Conservation (phyloP, 2,888 invertebrate species). For the Drosophila subquinaria region DNA sequence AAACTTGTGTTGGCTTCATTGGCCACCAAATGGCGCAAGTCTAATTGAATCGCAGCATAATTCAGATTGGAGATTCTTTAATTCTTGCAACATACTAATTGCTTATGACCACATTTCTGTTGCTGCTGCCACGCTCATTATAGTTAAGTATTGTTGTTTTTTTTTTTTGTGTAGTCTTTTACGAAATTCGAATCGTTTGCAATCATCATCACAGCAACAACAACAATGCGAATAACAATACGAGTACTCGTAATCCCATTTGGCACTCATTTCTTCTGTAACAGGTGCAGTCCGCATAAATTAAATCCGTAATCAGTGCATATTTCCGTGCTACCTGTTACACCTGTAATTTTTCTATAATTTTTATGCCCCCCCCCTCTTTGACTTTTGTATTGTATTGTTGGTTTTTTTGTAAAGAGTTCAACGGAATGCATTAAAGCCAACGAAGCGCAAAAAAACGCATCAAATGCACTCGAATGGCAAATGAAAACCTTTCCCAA, state of each 20-base stretch:
- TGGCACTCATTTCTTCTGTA: constrained; percentile 7
- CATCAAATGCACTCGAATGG: constrained; percentile 68
- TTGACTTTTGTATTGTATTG: constrained; percentile 15
- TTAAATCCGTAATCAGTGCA: constrained; percentile 64
- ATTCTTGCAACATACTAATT: constrained; percentile 64
- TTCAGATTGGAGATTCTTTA: constrained; percentile 45
- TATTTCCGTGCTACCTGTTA: constrained; percentile 57
- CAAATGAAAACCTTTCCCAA: constrained; percentile 53
- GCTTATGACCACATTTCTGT: constrained; percentile 21
- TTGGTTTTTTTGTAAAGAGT: constrained; percentile 18
- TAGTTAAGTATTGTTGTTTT: constrained; percentile 11
- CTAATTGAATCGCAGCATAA: constrained; percentile 63
- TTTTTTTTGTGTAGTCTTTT: background rate
- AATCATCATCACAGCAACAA: constrained; percentile 26
- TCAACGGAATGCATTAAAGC: constrained; percentile 57
- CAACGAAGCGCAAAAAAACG: constrained; percentile 69
- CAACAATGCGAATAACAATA: constrained; percentile 11
- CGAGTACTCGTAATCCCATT: constrained; percentile 5
- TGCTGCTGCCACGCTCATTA: background rate
- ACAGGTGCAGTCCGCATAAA: constrained; percentile 46
- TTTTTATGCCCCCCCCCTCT: constrained; percentile 13
- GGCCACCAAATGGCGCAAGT: constrained; percentile 53
- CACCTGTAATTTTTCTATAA: constrained; percentile 46
- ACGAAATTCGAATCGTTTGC: constrained; percentile 1
- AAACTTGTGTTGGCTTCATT: constrained; percentile 7